Base-by-base conservation (phyloP, 2,113 vertebrate genomes). In the Ploceus nigricollis region DNA sequence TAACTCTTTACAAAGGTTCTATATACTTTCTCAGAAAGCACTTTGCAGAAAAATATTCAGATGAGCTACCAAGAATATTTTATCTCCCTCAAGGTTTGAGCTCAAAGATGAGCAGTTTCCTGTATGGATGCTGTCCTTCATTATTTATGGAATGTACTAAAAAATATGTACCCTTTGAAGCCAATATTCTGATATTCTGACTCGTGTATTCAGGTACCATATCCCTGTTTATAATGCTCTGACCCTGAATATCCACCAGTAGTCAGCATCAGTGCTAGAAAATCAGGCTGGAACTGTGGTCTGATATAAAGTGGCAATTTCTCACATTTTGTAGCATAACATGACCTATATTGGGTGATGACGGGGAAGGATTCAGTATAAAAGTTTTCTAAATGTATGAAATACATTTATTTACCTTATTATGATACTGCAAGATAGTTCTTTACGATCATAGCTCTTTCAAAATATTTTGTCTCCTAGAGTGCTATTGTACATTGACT, bases 321-420 rank as follows among this genome's bases (percentile, higher is more conserved):
- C 17, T 28, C 13, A n/a, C 2, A 2, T 64, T 71, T 71, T 3
- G 3, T 28, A 81, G 23, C 11, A 24, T 24, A 89, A 35, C 3
- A 11, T 31, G 5, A n/a, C 23, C 18, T 58, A 15, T 17, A 22
- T 20, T 53, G 22, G 9, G 7, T 0, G 1, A 40, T 18, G 4
- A 11, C 4, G 4, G 8, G 3, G 4, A 16, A 8, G 6, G 9
- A 39, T 60, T 6, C 47, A 10, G 12, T 61, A 27, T n/a, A 65
- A 73, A 80, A 45, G 7, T 63, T 78, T 89, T 79, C 28, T 48
- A 28, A 85, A 23, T 20, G 5, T 53, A 82, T 84, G 24, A 75
- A 78, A 75, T 44, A 63, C 37, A 6, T 87, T 91, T 78, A 47
- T 87, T 66, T 79, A 72, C 20, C 15, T 64, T 63, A 47, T 79